phyloP scores from a whole-genome alignment of 2,113 vertebrate genomes.

The Hippoglossus stenolepis region DNA sequence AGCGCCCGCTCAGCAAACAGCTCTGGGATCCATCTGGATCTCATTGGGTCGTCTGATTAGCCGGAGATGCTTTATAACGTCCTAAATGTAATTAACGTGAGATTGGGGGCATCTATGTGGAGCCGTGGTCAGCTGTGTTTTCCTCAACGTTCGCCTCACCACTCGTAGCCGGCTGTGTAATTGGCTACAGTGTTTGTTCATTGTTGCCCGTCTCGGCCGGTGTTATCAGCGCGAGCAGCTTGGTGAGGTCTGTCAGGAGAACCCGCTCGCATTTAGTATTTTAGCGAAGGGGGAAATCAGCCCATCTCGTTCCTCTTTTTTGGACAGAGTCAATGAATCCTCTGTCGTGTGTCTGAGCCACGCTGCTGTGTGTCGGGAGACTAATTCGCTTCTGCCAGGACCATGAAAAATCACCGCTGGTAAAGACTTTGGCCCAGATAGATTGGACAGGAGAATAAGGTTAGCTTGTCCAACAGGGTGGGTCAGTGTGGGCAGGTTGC shows the following conservation, averaged over 20 bases:
- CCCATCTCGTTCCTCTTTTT: conserved; percentile 62
- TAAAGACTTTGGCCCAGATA: conserved; percentile 48
- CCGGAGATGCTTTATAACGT: conserved; percentile 44
- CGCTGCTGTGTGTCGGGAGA: conserved; percentile 50
- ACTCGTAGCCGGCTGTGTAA: conserved; percentile 51
- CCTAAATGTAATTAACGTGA: conserved; percentile 69
- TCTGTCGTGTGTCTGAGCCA: conserved; percentile 53
- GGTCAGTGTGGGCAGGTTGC: neutral
- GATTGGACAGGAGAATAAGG: conserved; percentile 53
- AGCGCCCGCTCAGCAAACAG: conserved; percentile 18
- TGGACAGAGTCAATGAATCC: conserved; percentile 67
- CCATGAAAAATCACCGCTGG: conserved; percentile 67
- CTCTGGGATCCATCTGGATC: conserved; percentile 49
- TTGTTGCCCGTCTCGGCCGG: conserved; percentile 50
- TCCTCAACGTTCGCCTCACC: conserved; percentile 45
- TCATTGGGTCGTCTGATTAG: conserved; percentile 54
- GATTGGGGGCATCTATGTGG: conserved; percentile 55
- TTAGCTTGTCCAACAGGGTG: conserved; percentile 38
- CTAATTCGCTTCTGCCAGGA: conserved; percentile 58
- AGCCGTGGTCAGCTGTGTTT: conserved; percentile 57
- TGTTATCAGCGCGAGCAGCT: conserved; percentile 73
- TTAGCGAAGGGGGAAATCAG: conserved; percentile 18
- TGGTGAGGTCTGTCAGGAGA: conserved; percentile 60
- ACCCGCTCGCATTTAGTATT: conserved; percentile 54
- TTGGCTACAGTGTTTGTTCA: conserved; percentile 62